Percentiles rank a stretch among this genome's conserved stretches.
Conservation (phyloP, 2,797 vertebrate genomes). For the Chloroceryle inda region DNA sequence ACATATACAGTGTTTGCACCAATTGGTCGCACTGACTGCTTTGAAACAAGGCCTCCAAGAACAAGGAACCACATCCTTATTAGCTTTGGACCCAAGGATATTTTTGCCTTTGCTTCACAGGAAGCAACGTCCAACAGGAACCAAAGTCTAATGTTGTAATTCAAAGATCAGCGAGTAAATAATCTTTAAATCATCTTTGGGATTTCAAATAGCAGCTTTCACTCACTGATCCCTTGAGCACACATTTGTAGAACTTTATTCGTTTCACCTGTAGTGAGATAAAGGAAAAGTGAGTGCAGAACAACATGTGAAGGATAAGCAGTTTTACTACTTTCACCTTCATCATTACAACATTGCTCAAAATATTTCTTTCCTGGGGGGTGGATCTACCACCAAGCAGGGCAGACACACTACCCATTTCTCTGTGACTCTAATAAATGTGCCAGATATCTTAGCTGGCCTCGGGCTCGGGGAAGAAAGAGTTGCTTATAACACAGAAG, state of each 20-base stretch:
- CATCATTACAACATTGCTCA: neutral
- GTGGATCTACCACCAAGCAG: neutral
- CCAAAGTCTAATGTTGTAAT: neutral
- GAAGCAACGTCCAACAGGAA: neutral
- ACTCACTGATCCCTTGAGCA: neutral
- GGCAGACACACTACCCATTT: neutral
- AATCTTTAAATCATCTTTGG: neutral
- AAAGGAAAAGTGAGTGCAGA: neutral
- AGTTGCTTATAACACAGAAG: neutral
- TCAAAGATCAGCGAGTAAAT: neutral
- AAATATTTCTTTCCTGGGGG: neutral
- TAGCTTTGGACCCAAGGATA: neutral
- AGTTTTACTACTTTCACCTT: neutral
- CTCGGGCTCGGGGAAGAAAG: neutral
- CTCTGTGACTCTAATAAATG: neutral
- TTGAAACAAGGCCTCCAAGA: neutral
- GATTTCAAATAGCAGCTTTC: neutral
- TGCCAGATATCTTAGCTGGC: neutral
- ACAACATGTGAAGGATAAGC: neutral
- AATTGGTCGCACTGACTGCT: neutral
- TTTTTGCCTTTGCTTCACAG: neutral
- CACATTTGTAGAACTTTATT: neutral
- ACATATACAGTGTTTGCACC: neutral
- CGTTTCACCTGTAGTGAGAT: conserved; percentile 7
- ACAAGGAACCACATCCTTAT: neutral